Percentiles rank a stretch among this genome's conserved stretches.
These are phyloP conservation scores for Bimastos eiseni DNA, from an alignment of 2,888 invertebrate species.

Conservation along the genomic window DNA sequence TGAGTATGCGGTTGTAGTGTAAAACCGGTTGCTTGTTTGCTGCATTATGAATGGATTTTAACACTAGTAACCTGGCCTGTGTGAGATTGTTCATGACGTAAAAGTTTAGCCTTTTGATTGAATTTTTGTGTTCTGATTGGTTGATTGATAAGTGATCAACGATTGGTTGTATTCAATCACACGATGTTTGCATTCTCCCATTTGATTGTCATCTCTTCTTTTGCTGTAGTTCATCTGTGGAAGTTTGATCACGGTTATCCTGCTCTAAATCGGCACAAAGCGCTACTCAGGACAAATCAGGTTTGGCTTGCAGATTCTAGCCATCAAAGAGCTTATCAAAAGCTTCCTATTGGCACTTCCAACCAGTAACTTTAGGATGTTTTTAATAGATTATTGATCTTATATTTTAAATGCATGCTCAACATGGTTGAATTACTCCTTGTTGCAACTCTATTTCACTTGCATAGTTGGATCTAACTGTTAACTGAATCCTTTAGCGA, in stretches of 20 bases:
- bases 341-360: background rate
- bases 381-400: background rate
- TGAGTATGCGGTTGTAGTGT: background rate
- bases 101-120: background rate
- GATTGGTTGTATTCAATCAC: background rate
- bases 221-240: constrained; percentile 25
- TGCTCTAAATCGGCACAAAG: constrained; percentile 27
- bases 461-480: background rate
- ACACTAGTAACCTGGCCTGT: background rate
- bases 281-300: constrained; percentile 20
- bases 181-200: background rate
- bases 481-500: background rate
- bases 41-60: background rate
- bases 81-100: background rate
- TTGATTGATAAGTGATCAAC: background rate
- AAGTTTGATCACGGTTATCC: constrained; percentile 23
- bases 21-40: background rate
- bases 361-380: background rate
- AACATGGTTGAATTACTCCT: too few species aligned
- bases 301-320: background rate
- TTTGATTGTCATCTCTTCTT: constrained; percentile 43
- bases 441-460: too few species aligned
- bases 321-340: background rate
- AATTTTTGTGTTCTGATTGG: background rate
- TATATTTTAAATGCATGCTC: too few species aligned